Evolutionary conservation across 92 coral and sea anemone species (phyloP), one percentile per base, ranked within the genome.

Genomic region (Epizoanthus illoricatus): DNA sequence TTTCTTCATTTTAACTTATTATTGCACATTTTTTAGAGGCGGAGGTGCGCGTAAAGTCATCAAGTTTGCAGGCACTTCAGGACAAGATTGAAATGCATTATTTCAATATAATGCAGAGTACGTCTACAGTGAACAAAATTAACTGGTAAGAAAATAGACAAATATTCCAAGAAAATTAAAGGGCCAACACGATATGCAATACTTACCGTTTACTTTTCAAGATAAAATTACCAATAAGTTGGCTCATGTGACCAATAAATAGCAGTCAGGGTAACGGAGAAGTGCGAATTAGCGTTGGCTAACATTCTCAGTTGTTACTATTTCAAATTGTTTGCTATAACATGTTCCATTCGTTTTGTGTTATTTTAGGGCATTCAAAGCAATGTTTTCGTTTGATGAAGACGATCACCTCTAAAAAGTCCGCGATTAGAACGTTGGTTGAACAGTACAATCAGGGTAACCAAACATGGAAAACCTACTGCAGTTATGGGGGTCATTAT

Each of bases 341-440:
- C 36, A n/a, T 10, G 58, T 15, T 65, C 40, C n/a, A 47, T 73
- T 43, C 33, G 43, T 72, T 73, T 39, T 41, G 7, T 10, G 24
- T 16, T 42, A n/a, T 63, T 63, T 63, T 57, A 85, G 84, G 58
- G 7, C 76, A 76, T 16, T 79, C 88, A 47, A 79, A 79, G 72
- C 83, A 85, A 47, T 58, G 88, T 24, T 57, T 73, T 18, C 65
- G 84, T 24, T 66, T 85, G 10, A 83, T 68, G 42, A 69, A 69
- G 41, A 85, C 79, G 74, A 85, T 79, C 45, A 20, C 84, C 69
- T 28, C 84, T 20, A 72, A 85, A 9, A 85, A 85, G 73, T 69
- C 79, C 73, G 75, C 76, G 43, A 69, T 79, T 13, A n/a, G 65
- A 16, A 62, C 79, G 19, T 69, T 65, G 11, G 62, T 79, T 42